A percentile compares a stretch with the other conserved stretches of the same genome.
Evolutionary conservation across 2,888 invertebrate species (phyloP).

Genomic region (Allacma fusca): DNA sequence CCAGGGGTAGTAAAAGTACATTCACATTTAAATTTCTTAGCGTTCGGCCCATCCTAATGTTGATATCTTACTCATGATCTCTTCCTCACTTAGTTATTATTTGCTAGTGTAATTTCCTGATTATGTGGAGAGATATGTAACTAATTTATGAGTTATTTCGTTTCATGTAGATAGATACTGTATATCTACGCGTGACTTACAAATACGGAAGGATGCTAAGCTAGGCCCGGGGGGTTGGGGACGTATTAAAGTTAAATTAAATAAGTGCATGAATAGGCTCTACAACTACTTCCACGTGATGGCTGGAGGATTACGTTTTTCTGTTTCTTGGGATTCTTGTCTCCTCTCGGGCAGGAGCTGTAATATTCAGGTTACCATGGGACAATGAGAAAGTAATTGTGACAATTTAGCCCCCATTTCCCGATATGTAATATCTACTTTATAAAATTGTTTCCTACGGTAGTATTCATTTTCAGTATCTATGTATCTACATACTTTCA

Average conservation of each 20-base stretch:
- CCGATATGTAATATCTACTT: too few species aligned
- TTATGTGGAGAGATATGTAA: background rate
- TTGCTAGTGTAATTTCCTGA: background rate
- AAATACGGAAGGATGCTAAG: conserved; percentile 8
- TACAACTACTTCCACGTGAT: background rate
- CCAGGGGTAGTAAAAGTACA: background rate
- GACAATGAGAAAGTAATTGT: too few species aligned
- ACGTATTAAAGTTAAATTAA: background rate
- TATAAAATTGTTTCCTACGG: too few species aligned
- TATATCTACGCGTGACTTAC: background rate
- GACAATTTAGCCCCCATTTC: too few species aligned
- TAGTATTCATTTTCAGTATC: too few species aligned
- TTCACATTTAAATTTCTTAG: background rate
- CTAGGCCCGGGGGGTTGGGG: background rate
- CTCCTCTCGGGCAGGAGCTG: too few species aligned
- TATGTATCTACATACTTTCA: too few species aligned
- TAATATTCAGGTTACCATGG: too few species aligned
- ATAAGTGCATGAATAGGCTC: background rate
- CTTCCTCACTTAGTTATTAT: conserved; percentile 29
- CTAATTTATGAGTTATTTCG: conserved; percentile 3
- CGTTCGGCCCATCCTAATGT: background rate
- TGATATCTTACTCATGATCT: conserved; percentile 47
- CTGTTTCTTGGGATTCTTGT: too few species aligned
- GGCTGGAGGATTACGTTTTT: too few species aligned
- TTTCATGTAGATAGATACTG: too few species aligned